phyloP scores from a whole-genome alignment of 1,140 invertebrate species.

The Papilio xuthus region DNA sequence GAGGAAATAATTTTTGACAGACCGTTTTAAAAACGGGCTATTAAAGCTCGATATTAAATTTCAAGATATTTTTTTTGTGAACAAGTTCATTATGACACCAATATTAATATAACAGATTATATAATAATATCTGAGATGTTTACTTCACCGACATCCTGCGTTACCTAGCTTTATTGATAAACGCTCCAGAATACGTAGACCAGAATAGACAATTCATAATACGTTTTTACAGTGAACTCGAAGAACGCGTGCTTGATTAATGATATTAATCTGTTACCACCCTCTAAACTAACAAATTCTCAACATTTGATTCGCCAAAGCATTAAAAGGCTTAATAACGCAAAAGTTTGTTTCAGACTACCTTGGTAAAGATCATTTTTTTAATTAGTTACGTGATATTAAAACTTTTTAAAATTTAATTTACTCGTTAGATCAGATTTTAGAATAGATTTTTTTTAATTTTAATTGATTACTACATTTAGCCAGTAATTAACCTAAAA shows the following conservation, averaged over 20 bases:
- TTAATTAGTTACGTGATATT: not conserved
- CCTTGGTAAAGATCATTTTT: not conserved
- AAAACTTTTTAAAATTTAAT: not conserved
- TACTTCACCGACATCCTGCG: not conserved
- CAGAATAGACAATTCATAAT: constrained; percentile 16
- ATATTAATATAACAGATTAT: not conserved
- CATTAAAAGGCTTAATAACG: not conserved
- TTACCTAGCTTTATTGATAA: constrained; percentile 16
- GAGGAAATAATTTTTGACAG: not conserved
- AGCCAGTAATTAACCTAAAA: not conserved
- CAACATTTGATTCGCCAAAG: not conserved
- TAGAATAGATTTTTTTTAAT: not conserved
- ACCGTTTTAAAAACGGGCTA: not conserved
- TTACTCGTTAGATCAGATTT: not conserved
- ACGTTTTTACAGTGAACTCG: not conserved
- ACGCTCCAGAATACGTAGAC: constrained; percentile 8
- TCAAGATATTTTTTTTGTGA: not conserved
- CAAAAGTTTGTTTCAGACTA: not conserved
- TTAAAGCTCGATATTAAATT: not conserved
- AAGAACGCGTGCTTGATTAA: constrained; percentile 3
- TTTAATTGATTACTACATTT: not conserved
- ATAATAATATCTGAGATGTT: not conserved
- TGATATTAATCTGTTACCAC: not conserved
- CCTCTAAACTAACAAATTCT: not conserved
- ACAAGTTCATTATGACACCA: not conserved